These are phyloP conservation scores for Hyles lineata DNA, from an alignment of 2,888 invertebrate genomes.

Conservation along the genomic window DNA sequence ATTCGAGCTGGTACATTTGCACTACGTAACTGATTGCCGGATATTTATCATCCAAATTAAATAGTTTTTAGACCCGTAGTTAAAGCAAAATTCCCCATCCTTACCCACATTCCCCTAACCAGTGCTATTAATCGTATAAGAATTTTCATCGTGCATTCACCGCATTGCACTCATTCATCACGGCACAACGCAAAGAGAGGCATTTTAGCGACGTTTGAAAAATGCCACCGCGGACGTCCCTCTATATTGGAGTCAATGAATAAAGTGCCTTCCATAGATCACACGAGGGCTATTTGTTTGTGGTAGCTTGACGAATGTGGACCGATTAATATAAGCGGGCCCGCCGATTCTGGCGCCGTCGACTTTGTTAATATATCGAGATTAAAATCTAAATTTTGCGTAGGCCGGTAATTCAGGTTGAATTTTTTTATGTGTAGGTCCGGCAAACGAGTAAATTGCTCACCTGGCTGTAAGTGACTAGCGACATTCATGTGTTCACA, in stretches of 20 bases:
- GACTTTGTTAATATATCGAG: slow-evolving; percentile 13
- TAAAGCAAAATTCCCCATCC: background rate
- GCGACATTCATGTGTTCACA: no score
- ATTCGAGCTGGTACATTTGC: no score
- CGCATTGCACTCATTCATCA: slow-evolving; percentile 24
- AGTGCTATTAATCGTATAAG: slow-evolving; percentile 12
- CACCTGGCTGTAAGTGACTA: no score
- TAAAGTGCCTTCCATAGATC: slow-evolving; percentile 61
- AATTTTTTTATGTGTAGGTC: background rate
- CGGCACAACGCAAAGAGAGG: slow-evolving; percentile 20
- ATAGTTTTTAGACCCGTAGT: background rate
- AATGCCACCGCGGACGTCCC: slow-evolving; percentile 45
- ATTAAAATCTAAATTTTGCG: no score
- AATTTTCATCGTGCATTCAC: slow-evolving; percentile 18
- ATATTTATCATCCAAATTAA: no score
- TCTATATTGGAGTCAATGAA: slow-evolving; percentile 57
- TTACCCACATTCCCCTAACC: background rate
- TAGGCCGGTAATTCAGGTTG: background rate
- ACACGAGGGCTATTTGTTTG: slow-evolving; percentile 64
- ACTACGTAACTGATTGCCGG: no score
- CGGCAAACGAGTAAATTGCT: background rate
- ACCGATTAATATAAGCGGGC: slow-evolving; percentile 60
- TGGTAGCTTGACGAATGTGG: slow-evolving; percentile 60
- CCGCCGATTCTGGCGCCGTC: slow-evolving; percentile 16
- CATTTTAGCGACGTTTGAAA: slow-evolving; percentile 38